These are phyloP conservation scores for Habropoda laboriosa DNA, from an alignment of 1,140 invertebrate species.

Conservation along the genomic window DNA sequence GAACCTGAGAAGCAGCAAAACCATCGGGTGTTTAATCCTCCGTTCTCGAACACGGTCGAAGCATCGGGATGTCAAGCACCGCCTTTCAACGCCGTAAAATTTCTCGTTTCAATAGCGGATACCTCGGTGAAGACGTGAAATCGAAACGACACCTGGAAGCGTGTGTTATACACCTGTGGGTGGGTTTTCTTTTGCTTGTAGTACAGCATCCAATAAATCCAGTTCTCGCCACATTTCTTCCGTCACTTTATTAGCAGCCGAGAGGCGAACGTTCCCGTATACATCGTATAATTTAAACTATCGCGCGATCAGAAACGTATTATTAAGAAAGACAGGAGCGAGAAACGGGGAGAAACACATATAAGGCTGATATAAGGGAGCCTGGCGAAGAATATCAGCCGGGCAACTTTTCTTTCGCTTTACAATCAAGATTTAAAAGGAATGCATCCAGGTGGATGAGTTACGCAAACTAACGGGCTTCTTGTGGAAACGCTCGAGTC, in stretches of 20 bases:
- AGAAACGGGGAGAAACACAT: no score
- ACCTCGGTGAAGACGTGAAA: background rate
- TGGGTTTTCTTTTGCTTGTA: background rate
- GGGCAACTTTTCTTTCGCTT: background rate
- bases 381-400: background rate
- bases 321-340: background rate
- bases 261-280: background rate
- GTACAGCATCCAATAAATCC: slow-evolving; percentile 6
- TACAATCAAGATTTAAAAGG: background rate
- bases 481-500: background rate
- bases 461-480: background rate
- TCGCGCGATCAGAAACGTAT: background rate
- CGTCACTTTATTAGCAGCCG: slow-evolving; percentile 19
- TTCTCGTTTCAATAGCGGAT: background rate
- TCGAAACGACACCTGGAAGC: background rate
- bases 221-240: background rate
- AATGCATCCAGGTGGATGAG: background rate
- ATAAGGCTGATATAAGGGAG: background rate
- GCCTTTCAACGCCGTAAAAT: background rate
- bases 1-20: background rate
- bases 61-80: no score
- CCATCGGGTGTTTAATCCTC: no score
- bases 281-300: background rate
- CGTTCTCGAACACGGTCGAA: background rate
- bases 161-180: background rate